Base-by-base conservation (phyloP, 2,888 invertebrate species). In the Chymomyza caudatula region DNA sequence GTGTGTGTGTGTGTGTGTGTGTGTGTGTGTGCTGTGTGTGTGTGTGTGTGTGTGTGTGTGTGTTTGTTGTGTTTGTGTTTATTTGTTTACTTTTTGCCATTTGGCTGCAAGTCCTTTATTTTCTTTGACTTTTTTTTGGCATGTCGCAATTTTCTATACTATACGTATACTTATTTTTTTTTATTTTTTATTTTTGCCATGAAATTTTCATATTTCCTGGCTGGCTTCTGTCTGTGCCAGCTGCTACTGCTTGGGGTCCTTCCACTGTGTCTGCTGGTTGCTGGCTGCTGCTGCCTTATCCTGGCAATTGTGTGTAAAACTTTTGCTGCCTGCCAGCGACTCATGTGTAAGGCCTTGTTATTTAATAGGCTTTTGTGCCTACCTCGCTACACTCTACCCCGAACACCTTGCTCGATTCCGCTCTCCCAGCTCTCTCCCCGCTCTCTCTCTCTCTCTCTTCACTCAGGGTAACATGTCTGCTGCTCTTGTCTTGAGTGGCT, bases 81-180 rank as follows among this genome's bases (percentile, higher is more conserved):
- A 83, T 80, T 85, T 80, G 80, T 85, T 80, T 80, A 77, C 84
- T 80, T 85, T 80, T 83, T 77, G 83, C 80, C 80, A 79, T 83
- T 80, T 80, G 72, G 63, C 65, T 80, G 78, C 75, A 61, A 58
- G 65, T 70, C 69, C 63, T 65, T 69, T 69, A 65, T 61, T 59
- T 58, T 42, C 44, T 29, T 37, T 25, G 13, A n/a, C 17, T 63
- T 51, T 51, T 54, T 67, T 20, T 53, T 17, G 60, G 44, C 55
- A 66, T 62, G 55, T 51, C 47, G 47, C 47, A 47, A 47, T 69
- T 22, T 64, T 51, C 29, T 37, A 37, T 37, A 37, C 29, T 37
- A 11, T 11, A 11, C 11, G 29, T 37, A 37, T 37, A 37, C 29
- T 8, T 37, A 37, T 4, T 25, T 4, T 25, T 25, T 25, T 37